A percentile compares a stretch with the other conserved stretches of the same genome.
These are phyloP conservation scores for Geodia barretti DNA, from an alignment of 37 sponge, comb jelly and placozoan species.

Conservation along the genomic window DNA sequence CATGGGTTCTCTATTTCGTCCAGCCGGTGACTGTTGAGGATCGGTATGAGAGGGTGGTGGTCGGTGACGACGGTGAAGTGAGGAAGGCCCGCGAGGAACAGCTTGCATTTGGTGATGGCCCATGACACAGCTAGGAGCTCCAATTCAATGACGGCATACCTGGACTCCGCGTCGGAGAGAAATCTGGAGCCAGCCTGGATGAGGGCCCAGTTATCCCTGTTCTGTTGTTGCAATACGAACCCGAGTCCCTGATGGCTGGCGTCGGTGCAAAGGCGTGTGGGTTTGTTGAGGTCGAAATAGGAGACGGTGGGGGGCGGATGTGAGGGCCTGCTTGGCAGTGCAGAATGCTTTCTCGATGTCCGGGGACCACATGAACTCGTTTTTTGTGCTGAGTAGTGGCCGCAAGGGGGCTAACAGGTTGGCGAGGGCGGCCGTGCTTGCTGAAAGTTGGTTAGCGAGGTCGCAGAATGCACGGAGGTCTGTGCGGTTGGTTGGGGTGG, in stretches of 20 bases:
- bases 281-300: slow-evolving; percentile 34
- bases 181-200: slow-evolving; percentile 39
- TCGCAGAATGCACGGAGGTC: slow-evolving; percentile 51
- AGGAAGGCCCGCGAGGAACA: slow-evolving; percentile 34
- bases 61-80: slow-evolving; percentile 52
- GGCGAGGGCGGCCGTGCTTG: slow-evolving; percentile 5
- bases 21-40: slow-evolving; percentile 44
- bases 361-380: slow-evolving; percentile 45
- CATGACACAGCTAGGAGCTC: slow-evolving; percentile 45
- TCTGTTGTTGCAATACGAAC: slow-evolving; percentile 29
- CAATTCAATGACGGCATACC: slow-evolving; percentile 49
- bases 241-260: slow-evolving; percentile 40
- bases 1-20: slow-evolving; percentile 61
- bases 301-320: slow-evolving; percentile 24
- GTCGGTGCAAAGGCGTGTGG: slow-evolving; percentile 49
- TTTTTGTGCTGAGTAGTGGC: slow-evolving; percentile 34
- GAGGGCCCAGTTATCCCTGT: slow-evolving; percentile 14
- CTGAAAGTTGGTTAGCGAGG: slow-evolving; percentile 40
- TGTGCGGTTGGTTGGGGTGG: slow-evolving; percentile 35
- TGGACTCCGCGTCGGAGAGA: slow-evolving; percentile 23
- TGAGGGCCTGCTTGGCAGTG: slow-evolving; percentile 11
- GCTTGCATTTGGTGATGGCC: slow-evolving; percentile 37
- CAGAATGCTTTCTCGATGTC: slow-evolving; percentile 28
- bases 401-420: slow-evolving; percentile 20
- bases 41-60: slow-evolving; percentile 44